Conservation (phyloP, 2,888 invertebrate species). For the Conomelus anceps region DNA sequence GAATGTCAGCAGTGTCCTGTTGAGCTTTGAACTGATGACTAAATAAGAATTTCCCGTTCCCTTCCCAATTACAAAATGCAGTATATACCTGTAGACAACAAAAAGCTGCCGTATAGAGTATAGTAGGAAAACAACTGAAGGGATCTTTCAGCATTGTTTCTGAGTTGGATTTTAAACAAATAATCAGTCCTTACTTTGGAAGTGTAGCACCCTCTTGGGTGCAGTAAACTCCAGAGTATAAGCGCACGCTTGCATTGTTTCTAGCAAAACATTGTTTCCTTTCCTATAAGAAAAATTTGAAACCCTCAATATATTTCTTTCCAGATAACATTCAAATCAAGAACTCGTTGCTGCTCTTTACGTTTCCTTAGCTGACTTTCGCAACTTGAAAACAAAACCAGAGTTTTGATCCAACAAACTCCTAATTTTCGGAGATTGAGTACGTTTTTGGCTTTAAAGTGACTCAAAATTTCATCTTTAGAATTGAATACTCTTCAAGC, state of each 20-base stretch:
- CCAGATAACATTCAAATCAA: background rate
- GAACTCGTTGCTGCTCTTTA: background rate
- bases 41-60: background rate
- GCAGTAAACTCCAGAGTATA: background rate
- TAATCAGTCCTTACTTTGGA: background rate
- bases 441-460: too few species aligned
- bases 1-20: background rate
- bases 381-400: too few species aligned
- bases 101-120: background rate
- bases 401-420: too few species aligned
- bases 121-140: background rate
- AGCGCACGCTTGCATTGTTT: background rate
- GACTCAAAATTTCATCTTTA: too few species aligned
- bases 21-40: background rate
- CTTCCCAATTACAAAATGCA: background rate
- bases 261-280: background rate
- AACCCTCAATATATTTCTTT: background rate
- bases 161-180: background rate
- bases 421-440: too few species aligned
- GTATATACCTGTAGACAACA: background rate
- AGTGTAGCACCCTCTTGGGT: background rate
- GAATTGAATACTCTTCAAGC: too few species aligned
- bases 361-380: background rate
- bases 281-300: background rate
- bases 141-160: background rate